Conservation (phyloP, 2,888 invertebrate species). For the Clusia tigrina region DNA sequence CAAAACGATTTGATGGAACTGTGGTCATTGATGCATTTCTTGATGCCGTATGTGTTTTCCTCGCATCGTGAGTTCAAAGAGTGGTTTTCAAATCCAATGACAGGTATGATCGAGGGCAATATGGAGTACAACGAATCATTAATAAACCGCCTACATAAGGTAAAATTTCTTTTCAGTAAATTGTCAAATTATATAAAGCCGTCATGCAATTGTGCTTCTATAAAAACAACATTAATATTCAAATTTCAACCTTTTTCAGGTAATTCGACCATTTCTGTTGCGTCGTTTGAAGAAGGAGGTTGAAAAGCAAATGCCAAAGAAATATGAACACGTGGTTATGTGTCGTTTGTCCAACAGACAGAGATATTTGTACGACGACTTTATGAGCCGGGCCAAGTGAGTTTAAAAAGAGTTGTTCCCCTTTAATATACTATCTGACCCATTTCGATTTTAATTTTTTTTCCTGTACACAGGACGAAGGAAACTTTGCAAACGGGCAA, state of each 20-base stretch:
- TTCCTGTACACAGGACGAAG: slow-evolving; percentile 75
- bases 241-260: slow-evolving; percentile 66
- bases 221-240: neutral
- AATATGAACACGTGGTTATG: slow-evolving; percentile 94
- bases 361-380: slow-evolving; percentile 97
- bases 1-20: slow-evolving; percentile 97
- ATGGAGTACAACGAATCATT: slow-evolving; percentile 90
- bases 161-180: slow-evolving; percentile 49
- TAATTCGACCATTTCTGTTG: slow-evolving; percentile 91
- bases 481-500: slow-evolving; percentile 94
- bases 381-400: slow-evolving; percentile 95
- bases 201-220: no score
- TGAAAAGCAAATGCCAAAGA: slow-evolving; percentile 96
- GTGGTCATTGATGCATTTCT: slow-evolving; percentile 98
- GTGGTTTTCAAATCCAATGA: slow-evolving; percentile 98
- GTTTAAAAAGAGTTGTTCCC: slow-evolving; percentile 50
- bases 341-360: slow-evolving; percentile 95
- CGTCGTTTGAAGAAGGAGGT: slow-evolving; percentile 93
- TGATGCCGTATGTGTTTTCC: slow-evolving; percentile 97
- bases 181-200: neutral
- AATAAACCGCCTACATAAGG: slow-evolving; percentile 89
- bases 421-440: neutral
- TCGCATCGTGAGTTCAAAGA: slow-evolving; percentile 96
- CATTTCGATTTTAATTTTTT: neutral
- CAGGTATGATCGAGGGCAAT: slow-evolving; percentile 94